Evolutionary conservation across 2,797 vertebrate species (phyloP), one percentile per base, ranked within the genome.

Genomic region (Crocodylus rhombifer): DNA sequence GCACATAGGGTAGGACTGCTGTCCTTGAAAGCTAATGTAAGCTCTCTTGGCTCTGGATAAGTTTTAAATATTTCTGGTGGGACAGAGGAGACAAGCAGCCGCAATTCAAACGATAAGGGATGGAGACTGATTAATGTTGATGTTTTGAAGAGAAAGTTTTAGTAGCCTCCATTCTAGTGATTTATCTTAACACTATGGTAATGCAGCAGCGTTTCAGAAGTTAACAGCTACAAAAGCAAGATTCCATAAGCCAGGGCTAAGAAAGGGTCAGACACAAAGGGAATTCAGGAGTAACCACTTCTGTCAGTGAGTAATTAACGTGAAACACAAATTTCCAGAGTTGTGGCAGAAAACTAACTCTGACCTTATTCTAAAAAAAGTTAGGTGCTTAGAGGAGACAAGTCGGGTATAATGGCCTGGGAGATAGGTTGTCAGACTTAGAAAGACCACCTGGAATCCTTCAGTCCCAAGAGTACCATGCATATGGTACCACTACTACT

Each of bases 21-120:
- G 92, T 94, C 94, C 93, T 94, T 94, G 93, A 94, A 92, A 96
- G 95, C 91, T 95, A 95, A 95, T 96, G 94, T 95, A 92, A 93
- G 61, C 42, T 92, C 77, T 94, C 83, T 79, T 84, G 85, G 65
- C 82, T 87, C 77, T 86, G 79, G 28, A 51, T 89, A 87, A 82
- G 71, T 86, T 92, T 86, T 79, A 87, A 85, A 89, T 62, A 58
- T 94, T 89, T 80, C 81, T 94, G 86, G 77, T 95, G 92, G 89
- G 81, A 93, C 84, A 93, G 91, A 36, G 77, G 69, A 93, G 86
- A 91, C 73, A 93, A 97, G 36, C 57, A 90, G 80, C 89, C 11
- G 30, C 78, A 93, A 80, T 80, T 92, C 55, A 91, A 87, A 94
- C 85, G 64, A 82, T 83, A 92, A 95, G 63, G 82, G 80, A 80